Evolutionary conservation across 2,113 vertebrate species (phyloP).

Genomic region (Budorcas taxicolor): DNA sequence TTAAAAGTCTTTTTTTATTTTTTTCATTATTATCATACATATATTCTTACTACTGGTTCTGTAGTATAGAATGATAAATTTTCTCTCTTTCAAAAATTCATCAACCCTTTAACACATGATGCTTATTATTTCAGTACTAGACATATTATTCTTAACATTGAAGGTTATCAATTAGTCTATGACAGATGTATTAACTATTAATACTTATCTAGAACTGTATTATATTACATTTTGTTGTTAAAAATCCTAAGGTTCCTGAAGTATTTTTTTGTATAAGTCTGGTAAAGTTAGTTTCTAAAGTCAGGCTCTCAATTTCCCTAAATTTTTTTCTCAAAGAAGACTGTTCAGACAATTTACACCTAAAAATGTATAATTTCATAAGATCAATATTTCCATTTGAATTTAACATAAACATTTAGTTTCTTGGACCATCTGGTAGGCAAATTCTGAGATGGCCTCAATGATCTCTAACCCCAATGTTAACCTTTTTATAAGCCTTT

Average conservation of each 20-base stretch:
- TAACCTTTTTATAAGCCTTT: not conserved
- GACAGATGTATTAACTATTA: not conserved
- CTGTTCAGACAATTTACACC: not conserved
- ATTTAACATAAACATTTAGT: not conserved
- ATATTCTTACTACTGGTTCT: not conserved
- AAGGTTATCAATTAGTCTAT: not conserved
- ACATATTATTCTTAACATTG: not conserved
- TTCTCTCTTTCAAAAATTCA: not conserved
- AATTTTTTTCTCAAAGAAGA: not conserved
- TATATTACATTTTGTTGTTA: not conserved
- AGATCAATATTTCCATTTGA: not conserved
- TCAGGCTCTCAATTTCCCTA: not conserved
- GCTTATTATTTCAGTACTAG: not conserved
- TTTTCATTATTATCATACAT: not conserved
- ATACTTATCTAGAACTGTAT: not conserved
- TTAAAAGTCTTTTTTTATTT: not conserved
- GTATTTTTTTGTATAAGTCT: not conserved
- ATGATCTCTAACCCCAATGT: not conserved
- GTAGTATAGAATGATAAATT: not conserved
- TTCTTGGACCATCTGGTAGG: not conserved
- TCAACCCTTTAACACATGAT: not conserved
- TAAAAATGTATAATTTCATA: not conserved
- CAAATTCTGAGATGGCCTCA: not conserved
- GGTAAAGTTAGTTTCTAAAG: constrained; percentile 13
- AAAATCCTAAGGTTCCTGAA: not conserved